Conservation (phyloP, 2,797 vertebrate species). For the Muraenolepis orangiensis region DNA sequence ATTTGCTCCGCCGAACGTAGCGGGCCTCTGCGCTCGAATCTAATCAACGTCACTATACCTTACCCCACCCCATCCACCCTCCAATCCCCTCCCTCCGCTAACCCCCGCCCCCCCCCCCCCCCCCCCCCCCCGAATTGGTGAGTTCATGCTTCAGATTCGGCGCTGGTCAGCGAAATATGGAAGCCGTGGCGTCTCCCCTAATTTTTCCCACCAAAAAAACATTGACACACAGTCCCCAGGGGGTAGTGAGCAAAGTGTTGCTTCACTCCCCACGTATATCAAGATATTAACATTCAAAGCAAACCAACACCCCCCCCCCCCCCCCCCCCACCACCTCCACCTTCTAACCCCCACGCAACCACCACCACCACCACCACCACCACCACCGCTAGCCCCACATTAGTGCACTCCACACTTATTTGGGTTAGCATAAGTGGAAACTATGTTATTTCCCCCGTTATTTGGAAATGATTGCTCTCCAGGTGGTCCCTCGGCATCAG, state of each 20-base stretch:
- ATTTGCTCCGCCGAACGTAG: background rate
- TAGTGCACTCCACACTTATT: constrained; percentile 55
- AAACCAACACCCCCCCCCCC: constrained; percentile 49
- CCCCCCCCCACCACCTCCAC: background rate
- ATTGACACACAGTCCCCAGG: constrained; percentile 33
- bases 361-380: no score
- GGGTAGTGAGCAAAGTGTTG: constrained; percentile 36
- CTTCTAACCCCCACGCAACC: no score
- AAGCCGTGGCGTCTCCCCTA: constrained; percentile 41
- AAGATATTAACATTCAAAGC: constrained; percentile 54
- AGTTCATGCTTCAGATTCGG: constrained; percentile 41
- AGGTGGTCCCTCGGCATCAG: constrained; percentile 60
- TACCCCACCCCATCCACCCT: background rate
- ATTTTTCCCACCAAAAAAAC: constrained; percentile 32
- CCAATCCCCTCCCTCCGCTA: no score
- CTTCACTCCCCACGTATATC: constrained; percentile 41
- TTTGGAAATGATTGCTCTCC: constrained; percentile 58
- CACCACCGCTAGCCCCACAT: constrained; percentile 37
- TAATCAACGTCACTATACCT: background rate
- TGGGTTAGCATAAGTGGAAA: constrained; percentile 57
- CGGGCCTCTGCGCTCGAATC: background rate
- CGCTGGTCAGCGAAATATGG: constrained; percentile 32
- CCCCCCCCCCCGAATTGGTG: constrained; percentile 4
- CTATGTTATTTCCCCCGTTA: constrained; percentile 55
- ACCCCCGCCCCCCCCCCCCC: no score